Conservation (phyloP, 1,140 invertebrate species). For the Eubasilissa regina region DNA sequence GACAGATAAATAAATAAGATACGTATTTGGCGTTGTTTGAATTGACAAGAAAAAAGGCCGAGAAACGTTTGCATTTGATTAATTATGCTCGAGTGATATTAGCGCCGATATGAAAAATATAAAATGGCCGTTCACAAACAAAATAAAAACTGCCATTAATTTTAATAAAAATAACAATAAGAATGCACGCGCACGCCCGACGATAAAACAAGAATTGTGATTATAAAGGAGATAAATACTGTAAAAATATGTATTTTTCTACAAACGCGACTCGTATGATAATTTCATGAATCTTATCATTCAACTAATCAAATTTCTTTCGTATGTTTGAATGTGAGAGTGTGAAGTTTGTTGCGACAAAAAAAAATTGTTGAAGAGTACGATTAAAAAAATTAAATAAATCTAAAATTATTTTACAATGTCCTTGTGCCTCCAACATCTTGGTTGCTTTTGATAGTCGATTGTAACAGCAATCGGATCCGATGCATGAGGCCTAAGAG, state of each 20-base stretch:
- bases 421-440: no score
- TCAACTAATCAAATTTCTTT: no score
- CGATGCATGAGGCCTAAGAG: no score
- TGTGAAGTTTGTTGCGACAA: no score
- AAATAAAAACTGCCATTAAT: constrained; percentile 6
- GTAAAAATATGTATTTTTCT: not conserved
- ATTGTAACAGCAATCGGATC: no score
- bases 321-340: no score
- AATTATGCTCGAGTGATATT: constrained; percentile 6
- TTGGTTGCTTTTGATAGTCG: no score
- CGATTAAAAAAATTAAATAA: no score
- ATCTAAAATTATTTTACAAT: no score
- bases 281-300: not conserved
- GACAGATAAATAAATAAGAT: not conserved
- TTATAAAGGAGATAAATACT: not conserved
- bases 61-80: not conserved
- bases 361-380: no score
- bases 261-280: not conserved
- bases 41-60: constrained; percentile 1
- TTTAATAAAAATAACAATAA: constrained; percentile 1
- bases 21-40: not conserved
- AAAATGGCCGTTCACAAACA: not conserved
- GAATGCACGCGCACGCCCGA: not conserved
- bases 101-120: constrained; percentile 7
- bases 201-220: not conserved